phyloP scores from a whole-genome alignment of 2,797 vertebrate genomes.

The Falco novaeseelandiae region DNA sequence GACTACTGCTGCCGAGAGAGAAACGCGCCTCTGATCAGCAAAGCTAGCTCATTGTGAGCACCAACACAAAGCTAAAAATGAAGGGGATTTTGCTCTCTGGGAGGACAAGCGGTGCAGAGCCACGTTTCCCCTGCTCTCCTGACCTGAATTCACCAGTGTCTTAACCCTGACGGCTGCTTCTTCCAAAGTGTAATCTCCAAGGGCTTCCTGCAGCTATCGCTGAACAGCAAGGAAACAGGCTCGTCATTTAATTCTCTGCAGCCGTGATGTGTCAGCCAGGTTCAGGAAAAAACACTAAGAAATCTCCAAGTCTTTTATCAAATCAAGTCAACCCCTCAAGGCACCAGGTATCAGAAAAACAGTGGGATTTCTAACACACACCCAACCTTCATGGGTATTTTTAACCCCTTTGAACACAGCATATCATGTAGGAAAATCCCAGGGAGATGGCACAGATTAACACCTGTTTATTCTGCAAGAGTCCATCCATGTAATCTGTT shows the following conservation, averaged over 20 bases:
- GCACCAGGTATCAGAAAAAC: not conserved
- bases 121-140: not conserved
- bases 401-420: not conserved
- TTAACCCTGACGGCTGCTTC: not conserved
- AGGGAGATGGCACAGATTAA: not conserved
- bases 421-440: not conserved
- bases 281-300: not conserved
- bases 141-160: not conserved
- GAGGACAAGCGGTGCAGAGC: not conserved
- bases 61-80: not conserved
- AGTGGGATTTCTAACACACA: not conserved
- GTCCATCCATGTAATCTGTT: not conserved
- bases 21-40: not conserved
- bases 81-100: not conserved
- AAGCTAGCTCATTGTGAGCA: not conserved
- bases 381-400: not conserved
- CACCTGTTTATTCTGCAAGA: not conserved
- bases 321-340: not conserved
- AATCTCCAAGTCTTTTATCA: not conserved
- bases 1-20: not conserved
- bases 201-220: not conserved
- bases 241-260: not conserved
- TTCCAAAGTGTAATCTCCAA: not conserved
- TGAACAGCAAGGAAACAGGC: not conserved
- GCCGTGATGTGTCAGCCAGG: rapidly evolving